Base-by-base conservation (phyloP, 2,888 invertebrate genomes). In the Colletes collaris region DNA sequence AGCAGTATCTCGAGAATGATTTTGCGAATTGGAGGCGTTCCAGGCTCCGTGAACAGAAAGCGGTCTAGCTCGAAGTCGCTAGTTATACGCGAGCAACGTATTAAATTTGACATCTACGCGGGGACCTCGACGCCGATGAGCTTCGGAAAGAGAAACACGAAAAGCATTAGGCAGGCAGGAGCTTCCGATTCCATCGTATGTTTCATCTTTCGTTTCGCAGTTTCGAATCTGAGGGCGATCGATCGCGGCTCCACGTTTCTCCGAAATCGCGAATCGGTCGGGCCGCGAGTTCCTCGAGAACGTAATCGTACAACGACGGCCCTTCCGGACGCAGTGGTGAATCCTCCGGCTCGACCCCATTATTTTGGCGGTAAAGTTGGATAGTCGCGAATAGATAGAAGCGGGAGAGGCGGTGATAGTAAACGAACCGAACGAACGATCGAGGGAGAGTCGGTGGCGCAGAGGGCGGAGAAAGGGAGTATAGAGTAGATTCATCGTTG, bases 271-370 rank as follows among this genome's bases (percentile, higher is more conserved):
- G 44, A 46, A 46, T 46, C 44, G 44, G 44, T 8, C 44, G 8
- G 44, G 44, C 44, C 44, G 8, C 44, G 44, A 46, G 16, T 62
- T n/a, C 49, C 46, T 50, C 86, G 86, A 87, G 86, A 87, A 89
- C 88, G 52, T 19, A 52, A 72, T 19, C 55, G 44, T 35, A 50
- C 49, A 27, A 56, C 67, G 56, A 46, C 55, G 60, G 46, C 27
- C 53, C 16, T 16, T 40, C 59, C 56, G 19, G 66, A 8, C 10
- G 44, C 40, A 46, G n/a, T 37, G 27, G 88, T 87, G 86, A 88
- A 89, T 88, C 60, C 56, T 89, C 87, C 86, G 85, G 82, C 88
- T 89, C 89, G 89, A 88, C 86, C 88, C 89, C 89, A 90, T 91
- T 91, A 91, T 91, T 91, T 88, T 82, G 76, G 77, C 82, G 84